phyloP scores from a whole-genome alignment of 2,888 invertebrate species.

The Diarsia dahlii region DNA sequence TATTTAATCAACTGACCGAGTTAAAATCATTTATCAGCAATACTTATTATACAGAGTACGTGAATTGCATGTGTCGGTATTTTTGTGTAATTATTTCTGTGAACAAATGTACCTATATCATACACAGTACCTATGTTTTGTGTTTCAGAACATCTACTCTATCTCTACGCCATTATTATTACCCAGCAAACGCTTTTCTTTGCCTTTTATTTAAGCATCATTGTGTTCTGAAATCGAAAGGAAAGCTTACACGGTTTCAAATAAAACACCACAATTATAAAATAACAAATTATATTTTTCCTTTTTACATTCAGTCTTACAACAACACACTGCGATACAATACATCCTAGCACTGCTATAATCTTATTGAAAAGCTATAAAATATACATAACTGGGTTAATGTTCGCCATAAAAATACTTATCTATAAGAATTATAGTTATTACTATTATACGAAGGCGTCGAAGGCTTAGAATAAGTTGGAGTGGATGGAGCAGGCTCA shows the following conservation, averaged over 20 bases:
- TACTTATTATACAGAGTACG: conserved; percentile 1
- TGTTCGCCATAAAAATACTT: conserved; percentile 54
- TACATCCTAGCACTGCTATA: conserved; percentile 39
- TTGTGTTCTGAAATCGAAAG: neutral
- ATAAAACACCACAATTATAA: conserved; percentile 43
- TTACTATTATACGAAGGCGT: conserved; percentile 51
- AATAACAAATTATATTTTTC: conserved; percentile 34
- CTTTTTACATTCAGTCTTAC: conserved; percentile 64
- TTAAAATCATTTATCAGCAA: conserved; percentile 15
- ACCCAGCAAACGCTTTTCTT: neutral
- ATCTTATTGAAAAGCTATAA: conserved; percentile 52
- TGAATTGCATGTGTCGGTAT: neutral
- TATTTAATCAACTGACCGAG: conserved; percentile 20
- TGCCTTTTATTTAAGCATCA: neutral
- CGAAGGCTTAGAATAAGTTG: conserved; percentile 71
- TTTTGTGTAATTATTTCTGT: neutral
- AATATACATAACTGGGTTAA: conserved; percentile 65
- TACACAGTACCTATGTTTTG: no score
- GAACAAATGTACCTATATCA: neutral
- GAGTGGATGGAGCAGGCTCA: conserved; percentile 51
- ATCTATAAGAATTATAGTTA: conserved; percentile 74
- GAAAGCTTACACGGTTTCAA: conserved; percentile 2
- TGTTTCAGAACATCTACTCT: no score
- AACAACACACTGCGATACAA: conserved; percentile 43
- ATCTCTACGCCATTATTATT: neutral